phyloP scores from a whole-genome alignment of 2,888 invertebrate species.

The Cryptocephalus moraei region DNA sequence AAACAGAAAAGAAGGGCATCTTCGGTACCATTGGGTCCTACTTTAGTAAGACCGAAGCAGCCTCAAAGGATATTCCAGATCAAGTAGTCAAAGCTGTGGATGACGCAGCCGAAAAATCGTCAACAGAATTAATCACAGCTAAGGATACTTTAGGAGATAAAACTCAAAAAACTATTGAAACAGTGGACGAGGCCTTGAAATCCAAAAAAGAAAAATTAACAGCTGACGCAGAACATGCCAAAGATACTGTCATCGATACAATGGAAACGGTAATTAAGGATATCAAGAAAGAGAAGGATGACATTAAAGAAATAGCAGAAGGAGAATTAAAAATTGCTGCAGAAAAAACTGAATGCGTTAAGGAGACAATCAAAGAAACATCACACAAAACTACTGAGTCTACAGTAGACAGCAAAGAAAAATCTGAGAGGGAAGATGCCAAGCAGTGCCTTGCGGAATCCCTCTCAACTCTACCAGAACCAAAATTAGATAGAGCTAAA shows the following conservation, averaged over 20 bases:
- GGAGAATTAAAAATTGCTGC: constrained; percentile 4
- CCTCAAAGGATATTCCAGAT: constrained; percentile 1
- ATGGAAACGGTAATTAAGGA: neutral
- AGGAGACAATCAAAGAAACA: constrained; percentile 14
- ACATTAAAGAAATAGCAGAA: constrained; percentile 1
- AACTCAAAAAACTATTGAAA: no score
- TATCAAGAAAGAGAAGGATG: neutral
- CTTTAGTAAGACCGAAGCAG: neutral
- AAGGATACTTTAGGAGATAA: no score
- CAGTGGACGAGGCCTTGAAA: neutral
- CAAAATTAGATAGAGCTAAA: no score
- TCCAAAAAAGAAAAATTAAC: neutral
- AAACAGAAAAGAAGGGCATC: neutral
- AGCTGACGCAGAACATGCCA: no score
- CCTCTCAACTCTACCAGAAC: no score
- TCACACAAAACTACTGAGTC: constrained; percentile 13
- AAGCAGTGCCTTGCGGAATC: no score
- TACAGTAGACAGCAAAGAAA: neutral
- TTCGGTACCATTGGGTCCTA: no score
- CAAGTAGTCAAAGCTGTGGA: neutral
- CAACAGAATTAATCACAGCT: neutral
- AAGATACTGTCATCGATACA: no score
- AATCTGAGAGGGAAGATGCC: no score
- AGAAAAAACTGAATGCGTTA: constrained; percentile 7
- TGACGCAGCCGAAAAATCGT: neutral